Conservation (phyloP, 2,797 vertebrate genomes). For the Phoxinus dragarum region DNA sequence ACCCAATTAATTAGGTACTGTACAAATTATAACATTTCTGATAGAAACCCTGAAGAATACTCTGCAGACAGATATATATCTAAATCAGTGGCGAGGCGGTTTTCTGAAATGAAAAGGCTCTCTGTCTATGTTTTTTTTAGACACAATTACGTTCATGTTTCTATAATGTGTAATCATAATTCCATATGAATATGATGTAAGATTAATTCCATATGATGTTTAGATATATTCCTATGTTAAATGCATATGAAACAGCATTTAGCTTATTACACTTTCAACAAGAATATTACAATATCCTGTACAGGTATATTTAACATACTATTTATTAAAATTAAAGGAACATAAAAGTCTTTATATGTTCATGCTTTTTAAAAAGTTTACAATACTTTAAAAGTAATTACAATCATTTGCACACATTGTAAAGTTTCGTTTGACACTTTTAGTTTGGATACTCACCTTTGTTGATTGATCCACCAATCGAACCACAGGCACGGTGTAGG, state of each 20-base stretch:
- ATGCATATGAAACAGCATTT: neutral
- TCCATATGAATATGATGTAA: neutral
- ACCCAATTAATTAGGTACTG: neutral
- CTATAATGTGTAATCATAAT: neutral
- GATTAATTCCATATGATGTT: neutral
- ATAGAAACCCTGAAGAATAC: neutral
- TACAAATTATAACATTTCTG: neutral
- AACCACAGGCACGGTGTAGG: no score
- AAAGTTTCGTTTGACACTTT: neutral
- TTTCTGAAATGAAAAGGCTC: neutral
- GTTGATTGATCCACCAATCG: neutral
- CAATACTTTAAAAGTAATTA: neutral
- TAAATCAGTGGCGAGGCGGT: no score
- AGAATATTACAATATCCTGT: neutral
- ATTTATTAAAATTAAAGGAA: neutral
- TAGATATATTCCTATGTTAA: neutral
- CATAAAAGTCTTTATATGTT: neutral
- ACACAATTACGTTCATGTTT: neutral
- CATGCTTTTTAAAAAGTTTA: neutral
- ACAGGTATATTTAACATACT: neutral
- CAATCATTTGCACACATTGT: neutral
- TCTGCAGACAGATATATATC: neutral
- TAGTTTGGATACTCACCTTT: neutral
- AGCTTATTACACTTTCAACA: neutral
- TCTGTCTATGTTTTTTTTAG: neutral